Evolutionary conservation across 2,888 invertebrate genomes (phyloP), one percentile per base, ranked within the genome.

Genomic region (Arctia plantaginis): DNA sequence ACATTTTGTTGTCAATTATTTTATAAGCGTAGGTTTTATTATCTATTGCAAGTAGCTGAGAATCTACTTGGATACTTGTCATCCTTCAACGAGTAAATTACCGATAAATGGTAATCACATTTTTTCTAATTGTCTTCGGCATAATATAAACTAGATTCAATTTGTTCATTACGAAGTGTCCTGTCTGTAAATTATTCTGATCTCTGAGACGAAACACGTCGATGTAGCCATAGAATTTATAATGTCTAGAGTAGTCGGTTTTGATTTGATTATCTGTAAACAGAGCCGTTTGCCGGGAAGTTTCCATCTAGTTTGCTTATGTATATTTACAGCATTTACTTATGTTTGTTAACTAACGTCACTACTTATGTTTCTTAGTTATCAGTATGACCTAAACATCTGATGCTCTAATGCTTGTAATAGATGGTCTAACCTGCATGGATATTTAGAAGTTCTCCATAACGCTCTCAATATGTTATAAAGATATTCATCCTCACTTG

Each of bases 141-240:
- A 84, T 7, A 77, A 78, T 74, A 72, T 47, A 8, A 69, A 69
- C 68, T 30, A 51, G 51, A 72, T 72, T 68, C 8, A 69, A 44
- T 64, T 74, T 15, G 30, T 55, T 72, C 64, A 80, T 69, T n/a
- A 41, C 44, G 72, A 15, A 30, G 64, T 73, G 83, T 79, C 82
- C 18, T 44, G 7, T 85, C 81, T 81, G 33, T 35, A 20, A 47
- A 75, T 71, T 74, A 69, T 68, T 70, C 64, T 73, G 35, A 62
- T 80, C 70, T 73, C 47, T 76, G 73, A 41, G 30, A 69, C 71
- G 7, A 30, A 35, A 55, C 84, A 83, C 81, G 77, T 83, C 41
- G 39, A 51, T 30, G 77, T 77, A 75, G 77, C 76, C 74, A 72
- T 83, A 83, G 73, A 81, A 75, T 85, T 77, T 79, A 76, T 74